Evolutionary conservation across 2,888 invertebrate species (phyloP), one percentile per base, ranked within the genome.

Genomic region (Eumerus sabulonum): DNA sequence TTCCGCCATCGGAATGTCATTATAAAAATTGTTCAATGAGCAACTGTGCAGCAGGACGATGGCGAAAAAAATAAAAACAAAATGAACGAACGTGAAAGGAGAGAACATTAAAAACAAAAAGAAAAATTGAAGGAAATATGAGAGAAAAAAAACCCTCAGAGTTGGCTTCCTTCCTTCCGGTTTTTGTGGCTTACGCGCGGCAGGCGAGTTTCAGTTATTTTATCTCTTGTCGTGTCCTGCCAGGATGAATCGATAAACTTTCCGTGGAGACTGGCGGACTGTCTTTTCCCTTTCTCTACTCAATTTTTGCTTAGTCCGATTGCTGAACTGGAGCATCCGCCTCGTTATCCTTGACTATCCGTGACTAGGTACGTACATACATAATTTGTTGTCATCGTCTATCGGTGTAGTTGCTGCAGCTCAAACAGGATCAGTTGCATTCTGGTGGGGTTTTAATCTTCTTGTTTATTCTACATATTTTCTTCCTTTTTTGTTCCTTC

Each of bases 11-110:
- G 74, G 79, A 79, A 79, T 79, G 79, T 79, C 79, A 79, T 79
- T 79, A 79, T 74, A 79, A 74, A 79, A 73, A 79, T 79, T 79
- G 79, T 73, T 79, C 79, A 79, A 74, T 79, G 79, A 79, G 73
- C 64, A 73, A 54, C 59, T 59, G 12, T n/a, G 27, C 27, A 27
- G 51, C 60, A 47, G 57, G 71, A 63, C 45, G 42, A 4, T 3
- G 7, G n/a, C 1, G 40, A 16, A 53, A 14, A 35, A 36, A 12
- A 45, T 14, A 45, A 45, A 53, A 17, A 64, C 35, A 36, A 42
- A 48, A 40, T 9, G n/a, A 51, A 63, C n/a, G n/a, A n/a, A n/a
- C n/a, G n/a, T n/a, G n/a, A n/a, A 5, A 36, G 36, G 67, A 76
- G 50, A 66, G 13, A n/a, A 19, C 9, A n/a, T n/a, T n/a, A n/a